These are phyloP conservation scores for Agrilus biguttatus DNA, from an alignment of 2,888 invertebrate genomes.

Conservation along the genomic window DNA sequence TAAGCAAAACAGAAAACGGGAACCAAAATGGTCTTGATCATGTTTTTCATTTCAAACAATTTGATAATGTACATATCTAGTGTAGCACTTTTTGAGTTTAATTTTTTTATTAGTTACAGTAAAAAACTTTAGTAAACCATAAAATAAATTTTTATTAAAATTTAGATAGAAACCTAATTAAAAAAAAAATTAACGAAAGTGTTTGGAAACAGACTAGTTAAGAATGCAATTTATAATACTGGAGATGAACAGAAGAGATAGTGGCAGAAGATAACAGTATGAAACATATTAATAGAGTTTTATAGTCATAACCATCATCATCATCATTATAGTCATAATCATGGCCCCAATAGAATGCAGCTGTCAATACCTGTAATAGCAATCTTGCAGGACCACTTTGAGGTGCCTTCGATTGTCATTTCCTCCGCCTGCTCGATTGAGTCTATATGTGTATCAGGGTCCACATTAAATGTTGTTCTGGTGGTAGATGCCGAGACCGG, in stretches of 20 bases:
- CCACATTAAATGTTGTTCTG: conserved; percentile 95
- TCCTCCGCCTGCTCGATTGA: conserved; percentile 95
- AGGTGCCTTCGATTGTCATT: conserved; percentile 96
- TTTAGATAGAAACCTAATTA: too few relatives aligned
- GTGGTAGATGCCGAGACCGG: conserved; percentile 29
- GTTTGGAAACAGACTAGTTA: too few relatives aligned
- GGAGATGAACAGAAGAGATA: background rate
- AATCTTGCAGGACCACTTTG: conserved; percentile 99
- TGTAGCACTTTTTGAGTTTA: too few relatives aligned
- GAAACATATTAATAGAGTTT: background rate
- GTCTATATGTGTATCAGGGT: conserved; percentile 95
- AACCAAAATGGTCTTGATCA: too few relatives aligned
- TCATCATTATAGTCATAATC: background rate
- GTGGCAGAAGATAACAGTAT: background rate
- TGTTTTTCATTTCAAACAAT: too few relatives aligned
- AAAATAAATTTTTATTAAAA: too few relatives aligned
- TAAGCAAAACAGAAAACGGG: too few relatives aligned
- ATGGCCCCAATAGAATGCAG: conserved; percentile 32
- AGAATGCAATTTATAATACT: background rate
- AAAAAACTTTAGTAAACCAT: too few relatives aligned
- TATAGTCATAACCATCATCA: background rate
- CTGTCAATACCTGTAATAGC: conserved; percentile 86
- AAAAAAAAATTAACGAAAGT: too few relatives aligned
- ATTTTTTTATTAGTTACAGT: too few relatives aligned
- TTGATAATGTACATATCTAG: too few relatives aligned